These are phyloP conservation scores for Neosilurus mollespiculum DNA, from an alignment of 2,797 vertebrate species.

Conservation along the genomic window DNA sequence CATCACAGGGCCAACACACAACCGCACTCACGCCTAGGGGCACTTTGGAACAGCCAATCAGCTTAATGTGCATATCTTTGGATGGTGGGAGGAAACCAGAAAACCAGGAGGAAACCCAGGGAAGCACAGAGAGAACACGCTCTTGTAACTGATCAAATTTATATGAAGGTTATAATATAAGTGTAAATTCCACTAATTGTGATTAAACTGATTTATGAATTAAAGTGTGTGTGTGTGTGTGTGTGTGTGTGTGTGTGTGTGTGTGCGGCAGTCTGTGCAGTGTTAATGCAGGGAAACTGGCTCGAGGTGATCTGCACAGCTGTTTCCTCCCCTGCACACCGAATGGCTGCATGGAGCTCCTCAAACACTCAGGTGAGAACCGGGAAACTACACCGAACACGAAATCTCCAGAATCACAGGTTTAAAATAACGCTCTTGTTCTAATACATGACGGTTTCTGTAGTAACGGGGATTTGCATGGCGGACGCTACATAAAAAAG, in stretches of 20 bases:
- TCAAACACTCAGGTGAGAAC: constrained; percentile 82
- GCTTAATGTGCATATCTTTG: too few relatives aligned
- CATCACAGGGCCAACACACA: too few relatives aligned
- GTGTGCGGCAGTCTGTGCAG: constrained; percentile 78
- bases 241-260: too few relatives aligned
- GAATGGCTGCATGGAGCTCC: constrained; percentile 93
- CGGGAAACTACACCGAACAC: neutral
- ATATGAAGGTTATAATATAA: too few relatives aligned
- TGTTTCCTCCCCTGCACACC: constrained; percentile 94
- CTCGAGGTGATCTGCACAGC: constrained; percentile 83
- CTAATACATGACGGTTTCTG: neutral
- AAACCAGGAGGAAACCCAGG: too few relatives aligned
- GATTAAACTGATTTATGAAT: neutral
- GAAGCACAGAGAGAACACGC: too few relatives aligned
- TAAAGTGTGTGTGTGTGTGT: neutral
- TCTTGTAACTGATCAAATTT: too few relatives aligned
- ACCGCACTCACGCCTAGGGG: too few relatives aligned
- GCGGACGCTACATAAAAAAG: neutral
- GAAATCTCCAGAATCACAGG: neutral
- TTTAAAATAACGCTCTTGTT: neutral
- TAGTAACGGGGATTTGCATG: neutral
- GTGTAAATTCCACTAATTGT: neutral
- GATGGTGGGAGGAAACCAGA: too few relatives aligned
- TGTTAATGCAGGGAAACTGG: constrained; percentile 87
- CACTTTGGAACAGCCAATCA: too few relatives aligned